Evolutionary conservation across 2,113 vertebrate species (phyloP).

Genomic region (Pardalotus punctatus): DNA sequence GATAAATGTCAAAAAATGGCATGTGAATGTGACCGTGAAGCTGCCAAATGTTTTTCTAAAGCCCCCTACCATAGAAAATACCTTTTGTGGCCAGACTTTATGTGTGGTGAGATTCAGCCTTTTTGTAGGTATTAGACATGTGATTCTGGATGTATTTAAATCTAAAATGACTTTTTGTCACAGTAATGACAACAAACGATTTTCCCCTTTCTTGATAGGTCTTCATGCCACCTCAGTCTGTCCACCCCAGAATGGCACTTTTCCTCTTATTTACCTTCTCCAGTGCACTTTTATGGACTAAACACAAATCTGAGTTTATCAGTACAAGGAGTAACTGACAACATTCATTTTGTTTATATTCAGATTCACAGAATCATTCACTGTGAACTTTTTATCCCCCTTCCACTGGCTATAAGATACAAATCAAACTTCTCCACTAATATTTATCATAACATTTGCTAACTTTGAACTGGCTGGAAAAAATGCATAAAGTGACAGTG

Average conservation of each 20-base stretch:
- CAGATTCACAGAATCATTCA: neutral
- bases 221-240: neutral
- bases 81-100: slow-evolving; percentile 80
- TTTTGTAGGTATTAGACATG: slow-evolving; percentile 60
- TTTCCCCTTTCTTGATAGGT: neutral
- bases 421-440: neutral
- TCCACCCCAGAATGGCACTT: neutral
- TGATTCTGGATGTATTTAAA: neutral
- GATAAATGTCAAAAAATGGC: slow-evolving; percentile 83
- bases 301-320: neutral
- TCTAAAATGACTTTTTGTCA: neutral
- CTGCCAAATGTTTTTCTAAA: slow-evolving; percentile 81
- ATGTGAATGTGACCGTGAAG: slow-evolving; percentile 86
- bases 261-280: neutral
- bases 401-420: neutral
- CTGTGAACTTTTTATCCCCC: neutral
- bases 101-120: slow-evolving; percentile 77
- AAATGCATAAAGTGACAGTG: neutral
- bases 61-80: slow-evolving; percentile 77
- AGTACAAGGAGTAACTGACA: neutral
- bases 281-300: neutral
- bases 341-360: neutral
- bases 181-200: neutral
- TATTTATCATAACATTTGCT: neutral
- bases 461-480: neutral